Evolutionary conservation across 2,888 invertebrate species (phyloP).

Genomic region (Agrilus biguttatus): DNA sequence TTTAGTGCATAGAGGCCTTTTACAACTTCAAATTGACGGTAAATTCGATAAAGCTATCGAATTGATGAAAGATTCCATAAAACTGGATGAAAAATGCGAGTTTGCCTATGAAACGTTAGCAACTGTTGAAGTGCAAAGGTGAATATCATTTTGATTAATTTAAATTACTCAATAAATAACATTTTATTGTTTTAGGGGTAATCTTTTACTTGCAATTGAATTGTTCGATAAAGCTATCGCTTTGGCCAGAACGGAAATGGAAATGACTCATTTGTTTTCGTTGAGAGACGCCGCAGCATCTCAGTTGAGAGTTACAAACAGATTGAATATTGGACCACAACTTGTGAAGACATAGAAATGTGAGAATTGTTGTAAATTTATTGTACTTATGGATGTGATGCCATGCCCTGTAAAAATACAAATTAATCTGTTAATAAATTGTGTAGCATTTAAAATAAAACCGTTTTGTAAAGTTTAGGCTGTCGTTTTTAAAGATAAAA

Average conservation of each 20-base stretch:
- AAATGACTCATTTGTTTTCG: conserved; percentile 83
- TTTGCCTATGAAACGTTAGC: conserved; percentile 92
- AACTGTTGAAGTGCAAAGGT: conserved; percentile 88
- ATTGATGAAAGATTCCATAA: conserved; percentile 67
- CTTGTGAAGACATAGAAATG: conserved; percentile 4
- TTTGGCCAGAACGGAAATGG: conserved; percentile 71
- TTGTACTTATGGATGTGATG: no score
- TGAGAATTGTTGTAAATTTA: no score
- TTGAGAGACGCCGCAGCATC: conserved; percentile 81
- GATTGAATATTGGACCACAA: conserved; percentile 42
- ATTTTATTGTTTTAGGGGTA: conserved; percentile 46
- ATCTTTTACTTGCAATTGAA: conserved; percentile 66
- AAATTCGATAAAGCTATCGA: conserved; percentile 66
- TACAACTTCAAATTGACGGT: conserved; percentile 73
- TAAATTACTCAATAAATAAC: not conserved
- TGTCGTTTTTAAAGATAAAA: no score
- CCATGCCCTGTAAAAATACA: no score
- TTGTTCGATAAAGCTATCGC: conserved; percentile 80
- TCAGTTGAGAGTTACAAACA: conserved; percentile 68
- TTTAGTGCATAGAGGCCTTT: conserved; percentile 73
- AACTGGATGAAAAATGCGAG: conserved; percentile 82
- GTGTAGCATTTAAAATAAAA: no score
- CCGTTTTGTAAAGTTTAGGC: no score
- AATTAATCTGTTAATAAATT: no score
- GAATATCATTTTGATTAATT: conserved; percentile 18